Base-by-base conservation (phyloP, 2,888 invertebrate genomes). In the Endotricha flammealis region DNA sequence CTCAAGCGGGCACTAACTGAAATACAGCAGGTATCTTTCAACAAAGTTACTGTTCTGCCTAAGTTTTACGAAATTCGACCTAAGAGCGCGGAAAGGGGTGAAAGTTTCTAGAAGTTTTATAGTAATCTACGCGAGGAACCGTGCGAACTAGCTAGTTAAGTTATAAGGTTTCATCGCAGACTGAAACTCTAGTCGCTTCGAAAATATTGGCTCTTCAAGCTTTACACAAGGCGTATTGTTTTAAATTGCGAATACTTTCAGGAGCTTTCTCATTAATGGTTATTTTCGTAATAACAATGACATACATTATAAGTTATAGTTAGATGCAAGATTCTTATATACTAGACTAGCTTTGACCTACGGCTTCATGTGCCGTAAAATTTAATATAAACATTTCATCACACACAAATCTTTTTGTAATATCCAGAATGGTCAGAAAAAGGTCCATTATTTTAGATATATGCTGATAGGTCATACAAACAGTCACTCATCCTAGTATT, bases 51-150 rank as follows among this genome's bases (percentile, higher is more conserved):
- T 8, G n/a, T 20, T 20, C 20, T 7, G 20, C 20, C 4, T 4
- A 20, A 20, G 3, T 20, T 16, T 20, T 20, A 20, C 3, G 16
- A 38, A 42, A 32, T 39, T 43, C 38, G 29, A 44, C 25, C 38
- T 37, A 23, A 14, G 12, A 31, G 29, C 14, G 29, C 14, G 29
- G 35, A 41, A 44, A 41, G 29, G 41, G 29, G 31, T 35, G 22
- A 35, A 30, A 38, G 37, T 41, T 39, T 28, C 3, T 9, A 11
- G 24, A 44, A 41, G 32, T 41, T 39, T 38, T 27, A 38, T 36
- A 37, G 36, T 24, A 38, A 33, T 32, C 22, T 35, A 35, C 29
- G 30, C 37, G 33, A 30, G 13, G 20, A 12, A 20, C 10, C 29
- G 22, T 14, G 22, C 28, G 34, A 25, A 37, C 25, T 31, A 16